phyloP scores from a whole-genome alignment of 2,888 invertebrate genomes.

The Alsophila aescularia region DNA sequence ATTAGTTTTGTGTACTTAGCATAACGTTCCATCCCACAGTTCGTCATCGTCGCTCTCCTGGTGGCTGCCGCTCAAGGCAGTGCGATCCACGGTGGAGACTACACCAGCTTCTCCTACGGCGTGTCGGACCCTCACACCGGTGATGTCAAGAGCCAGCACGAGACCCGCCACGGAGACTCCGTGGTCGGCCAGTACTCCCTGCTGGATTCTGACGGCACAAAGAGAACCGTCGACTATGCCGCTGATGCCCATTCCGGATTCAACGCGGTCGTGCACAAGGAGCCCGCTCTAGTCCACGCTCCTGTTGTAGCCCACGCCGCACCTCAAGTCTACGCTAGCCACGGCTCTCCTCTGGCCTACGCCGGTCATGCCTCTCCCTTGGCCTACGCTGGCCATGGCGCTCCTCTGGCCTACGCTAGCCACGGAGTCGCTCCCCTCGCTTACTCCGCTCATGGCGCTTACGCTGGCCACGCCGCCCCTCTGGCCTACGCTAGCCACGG shows the following conservation, averaged over 20 bases:
- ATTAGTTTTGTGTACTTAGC: background rate
- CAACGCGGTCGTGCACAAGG: conserved; percentile 83
- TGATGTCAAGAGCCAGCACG: conserved; percentile 84
- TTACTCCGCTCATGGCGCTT: conserved; percentile 44
- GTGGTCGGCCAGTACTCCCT: conserved; percentile 83
- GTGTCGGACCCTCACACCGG: conserved; percentile 80
- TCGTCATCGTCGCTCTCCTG: conserved; percentile 72
- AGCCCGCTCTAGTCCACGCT: conserved; percentile 63
- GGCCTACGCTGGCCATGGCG: conserved; percentile 43
- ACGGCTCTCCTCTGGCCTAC: conserved; percentile 47
- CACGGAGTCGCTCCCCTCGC: conserved; percentile 44
- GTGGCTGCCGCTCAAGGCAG: conserved; percentile 75
- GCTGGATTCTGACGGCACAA: conserved; percentile 85
- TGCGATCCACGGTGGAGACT: conserved; percentile 69
- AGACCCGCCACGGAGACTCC: conserved; percentile 86
- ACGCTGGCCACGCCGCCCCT: conserved; percentile 43
- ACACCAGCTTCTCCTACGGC: conserved; percentile 77
- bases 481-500: conserved; percentile 48
- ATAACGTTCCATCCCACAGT: conserved; percentile 57
- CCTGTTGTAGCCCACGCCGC: conserved; percentile 50
- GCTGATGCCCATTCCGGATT: conserved; percentile 82
- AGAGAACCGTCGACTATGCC: conserved; percentile 86
- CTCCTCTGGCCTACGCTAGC: conserved; percentile 41
- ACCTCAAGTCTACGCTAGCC: conserved; percentile 41
- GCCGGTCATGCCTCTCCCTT: conserved; percentile 40